Evolutionary conservation across 2,888 invertebrate species (phyloP), one percentile per base, ranked within the genome.

Genomic region (Polydesmus complanatus): DNA sequence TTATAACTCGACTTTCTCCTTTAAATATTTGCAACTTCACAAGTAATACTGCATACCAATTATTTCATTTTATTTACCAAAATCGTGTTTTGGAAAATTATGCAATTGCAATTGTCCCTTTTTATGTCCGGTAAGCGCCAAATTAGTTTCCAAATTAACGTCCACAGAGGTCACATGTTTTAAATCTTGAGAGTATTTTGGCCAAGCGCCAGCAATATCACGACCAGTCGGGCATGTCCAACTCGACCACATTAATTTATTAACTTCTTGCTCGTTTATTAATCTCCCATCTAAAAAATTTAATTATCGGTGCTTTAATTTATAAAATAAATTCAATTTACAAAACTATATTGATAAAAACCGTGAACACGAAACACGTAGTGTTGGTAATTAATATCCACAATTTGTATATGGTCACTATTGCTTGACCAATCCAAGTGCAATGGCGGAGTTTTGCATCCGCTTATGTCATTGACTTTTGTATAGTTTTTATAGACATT

Each of bases 391-490:
- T 73, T 73, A 2, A 73, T 74, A 64, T 73, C 73, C 68, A 75
- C 75, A 50, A 73, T 73, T 66, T 74, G 73, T 27, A 76, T 66
- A 64, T 72, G 72, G 62, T 70, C 70, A 65, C 72, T 71, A 65
- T 74, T 73, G 52, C 69, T 69, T 0, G 74, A 73, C 76, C 76
- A 76, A 67, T 76, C 76, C n/a, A 76, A 61, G 64, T 75, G 75
- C 63, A 76, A 73, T 66, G 73, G 74, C n/a, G 73, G 73, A 63
- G 67, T 73, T 37, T 37, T 14, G 37, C 37, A 37, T 5, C 37
- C 37, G 14, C 37, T 5, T 8, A 37, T 37, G 14, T 70, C 69
- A 3, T 72, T 72, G 21, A 62, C 56, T 22, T 65, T 62, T 51
- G 64, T 60, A 51, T 66, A 67, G 8, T 70, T 65, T 66, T 73